Percentiles rank a stretch among this genome's conserved stretches.
Conservation (phyloP, 1,140 invertebrate genomes). For the Micrasema minimum region DNA sequence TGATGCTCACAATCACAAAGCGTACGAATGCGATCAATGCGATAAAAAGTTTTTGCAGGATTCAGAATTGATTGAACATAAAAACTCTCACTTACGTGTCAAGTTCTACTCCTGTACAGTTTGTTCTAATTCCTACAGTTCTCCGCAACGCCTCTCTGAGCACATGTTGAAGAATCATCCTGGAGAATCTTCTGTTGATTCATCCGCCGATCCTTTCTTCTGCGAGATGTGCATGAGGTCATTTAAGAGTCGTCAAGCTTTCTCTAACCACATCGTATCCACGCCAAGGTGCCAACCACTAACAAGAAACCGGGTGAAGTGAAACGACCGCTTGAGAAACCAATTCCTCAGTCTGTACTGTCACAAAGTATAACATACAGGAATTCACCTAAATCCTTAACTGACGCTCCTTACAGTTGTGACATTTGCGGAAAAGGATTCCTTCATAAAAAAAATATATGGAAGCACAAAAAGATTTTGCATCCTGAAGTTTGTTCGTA, state of each 20-base stretch:
- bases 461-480: constrained; percentile 67
- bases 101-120: constrained; percentile 73
- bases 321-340: constrained; percentile 7
- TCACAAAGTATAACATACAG: constrained; percentile 27
- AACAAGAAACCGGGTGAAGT: constrained; percentile 61
- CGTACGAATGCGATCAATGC: constrained; percentile 72
- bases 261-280: constrained; percentile 67
- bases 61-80: constrained; percentile 71
- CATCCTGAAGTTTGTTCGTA: constrained; percentile 63
- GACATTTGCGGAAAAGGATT: constrained; percentile 72
- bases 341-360: constrained; percentile 1
- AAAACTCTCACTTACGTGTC: constrained; percentile 73
- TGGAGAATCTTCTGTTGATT: constrained; percentile 51
- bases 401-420: constrained; percentile 65
- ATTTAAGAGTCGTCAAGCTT: constrained; percentile 65
- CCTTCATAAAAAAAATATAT: constrained; percentile 67
- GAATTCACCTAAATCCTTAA: constrained; percentile 54
- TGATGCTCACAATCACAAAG: constrained; percentile 64
- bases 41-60: constrained; percentile 70
- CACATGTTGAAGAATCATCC: constrained; percentile 66
- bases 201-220: constrained; percentile 60
- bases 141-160: constrained; percentile 67
- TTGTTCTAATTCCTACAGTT: constrained; percentile 71
- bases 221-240: constrained; percentile 64
- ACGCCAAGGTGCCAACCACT: constrained; percentile 64